A percentile compares a stretch with the other conserved stretches of the same genome.
These are phyloP conservation scores for Himalopsyche tibetana DNA, from an alignment of 2,888 invertebrate species.

Conservation along the genomic window DNA sequence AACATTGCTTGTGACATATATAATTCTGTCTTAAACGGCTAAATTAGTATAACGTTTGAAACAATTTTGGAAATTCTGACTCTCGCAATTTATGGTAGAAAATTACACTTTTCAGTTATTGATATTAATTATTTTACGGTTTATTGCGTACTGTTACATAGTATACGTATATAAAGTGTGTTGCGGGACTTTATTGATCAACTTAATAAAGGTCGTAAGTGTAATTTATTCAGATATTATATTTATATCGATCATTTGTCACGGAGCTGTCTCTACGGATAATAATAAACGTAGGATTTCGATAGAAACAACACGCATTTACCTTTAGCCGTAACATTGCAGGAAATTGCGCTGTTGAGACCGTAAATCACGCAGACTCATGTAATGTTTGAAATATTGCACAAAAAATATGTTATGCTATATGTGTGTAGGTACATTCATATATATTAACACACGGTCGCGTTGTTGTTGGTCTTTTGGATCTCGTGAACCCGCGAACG, in stretches of 20 bases:
- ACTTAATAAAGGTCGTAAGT: no score
- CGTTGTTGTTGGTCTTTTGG: conserved; percentile 39
- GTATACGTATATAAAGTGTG: no score
- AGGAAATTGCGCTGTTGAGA: conserved; percentile 65
- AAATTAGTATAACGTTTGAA: no score
- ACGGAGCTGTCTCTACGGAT: not conserved
- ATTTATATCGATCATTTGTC: not conserved
- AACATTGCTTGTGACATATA: no score
- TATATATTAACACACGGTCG: conserved; percentile 8
- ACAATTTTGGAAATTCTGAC: no score
- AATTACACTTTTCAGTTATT: no score
- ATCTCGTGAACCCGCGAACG: conserved; percentile 40
- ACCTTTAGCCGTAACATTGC: conserved; percentile 63
- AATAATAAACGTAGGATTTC: conserved; percentile 41
- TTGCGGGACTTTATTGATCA: no score
- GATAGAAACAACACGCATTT: conserved; percentile 59
- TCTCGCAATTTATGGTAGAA: no score
- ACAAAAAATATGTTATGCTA: conserved; percentile 64
- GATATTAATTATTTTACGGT: no score
- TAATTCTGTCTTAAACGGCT: no score
- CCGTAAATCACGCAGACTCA: conserved; percentile 64
- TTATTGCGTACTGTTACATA: no score
- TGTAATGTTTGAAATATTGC: conserved; percentile 65
- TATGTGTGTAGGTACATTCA: not conserved
- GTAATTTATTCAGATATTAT: no score